Evolutionary conservation across 2,888 invertebrate species (phyloP).

Genomic region (Synanthedon tipuliformis): DNA sequence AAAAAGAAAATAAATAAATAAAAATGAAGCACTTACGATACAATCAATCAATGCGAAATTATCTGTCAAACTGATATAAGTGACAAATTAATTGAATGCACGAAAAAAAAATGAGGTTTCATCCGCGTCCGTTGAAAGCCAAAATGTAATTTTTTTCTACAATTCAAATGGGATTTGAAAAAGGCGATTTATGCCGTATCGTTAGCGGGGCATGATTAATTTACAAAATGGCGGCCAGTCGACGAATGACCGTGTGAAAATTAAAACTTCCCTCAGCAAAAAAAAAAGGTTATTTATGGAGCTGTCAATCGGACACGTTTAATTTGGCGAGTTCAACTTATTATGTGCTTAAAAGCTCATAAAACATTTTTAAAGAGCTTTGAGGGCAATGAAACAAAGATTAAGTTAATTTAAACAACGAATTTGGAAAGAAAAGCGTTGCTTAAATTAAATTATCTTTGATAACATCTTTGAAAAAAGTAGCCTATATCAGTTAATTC

Average conservation of each 20-base stretch:
- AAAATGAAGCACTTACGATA: background rate
- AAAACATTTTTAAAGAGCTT: too few species aligned
- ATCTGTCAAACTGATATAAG: conserved; percentile 3
- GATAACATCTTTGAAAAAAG: too few species aligned
- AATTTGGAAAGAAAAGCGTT: too few species aligned
- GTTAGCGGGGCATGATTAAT: conserved; percentile 40
- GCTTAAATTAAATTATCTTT: too few species aligned
- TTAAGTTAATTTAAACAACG: too few species aligned
- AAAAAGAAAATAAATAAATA: too few species aligned
- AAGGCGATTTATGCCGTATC: conserved; percentile 35
- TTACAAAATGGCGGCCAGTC: conserved; percentile 11
- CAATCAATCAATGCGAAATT: background rate
- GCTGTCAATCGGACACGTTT: conserved; percentile 18
- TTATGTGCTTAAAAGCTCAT: background rate
- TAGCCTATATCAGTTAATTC: too few species aligned
- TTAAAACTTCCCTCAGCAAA: conserved; percentile 11
- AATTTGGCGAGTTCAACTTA: conserved; percentile 4
- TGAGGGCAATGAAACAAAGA: too few species aligned
- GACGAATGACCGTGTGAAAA: conserved; percentile 31
- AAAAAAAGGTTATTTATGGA: conserved; percentile 28
- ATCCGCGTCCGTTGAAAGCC: conserved; percentile 4
- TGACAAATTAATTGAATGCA: conserved; percentile 10
- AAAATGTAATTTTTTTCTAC: conserved; percentile 15
- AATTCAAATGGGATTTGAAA: conserved; percentile 15
- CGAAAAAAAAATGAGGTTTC: conserved; percentile 10